Conservation (phyloP, 2,113 vertebrate genomes). For the Ia io region DNA sequence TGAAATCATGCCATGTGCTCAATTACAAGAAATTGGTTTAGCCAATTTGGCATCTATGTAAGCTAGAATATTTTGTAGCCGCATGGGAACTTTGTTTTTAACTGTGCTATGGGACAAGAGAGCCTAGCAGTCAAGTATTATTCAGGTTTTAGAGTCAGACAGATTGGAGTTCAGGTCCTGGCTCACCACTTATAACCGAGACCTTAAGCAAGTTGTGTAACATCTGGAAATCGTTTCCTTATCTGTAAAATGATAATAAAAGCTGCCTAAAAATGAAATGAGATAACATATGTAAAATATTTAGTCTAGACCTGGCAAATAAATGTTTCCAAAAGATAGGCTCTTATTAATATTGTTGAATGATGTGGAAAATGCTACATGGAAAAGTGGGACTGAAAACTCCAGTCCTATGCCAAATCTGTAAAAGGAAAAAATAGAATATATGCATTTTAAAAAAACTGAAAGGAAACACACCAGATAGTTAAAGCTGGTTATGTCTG, state of each 20-base stretch:
- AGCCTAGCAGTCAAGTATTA: not conserved
- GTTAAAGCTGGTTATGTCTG: slow-evolving; percentile 54
- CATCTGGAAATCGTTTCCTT: not conserved
- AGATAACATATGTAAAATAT: not conserved
- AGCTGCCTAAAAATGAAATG: not conserved
- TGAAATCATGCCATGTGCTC: not conserved
- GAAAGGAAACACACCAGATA: slow-evolving; percentile 58
- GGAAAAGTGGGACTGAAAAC: not conserved
- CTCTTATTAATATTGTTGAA: not conserved
- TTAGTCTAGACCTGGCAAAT: not conserved
- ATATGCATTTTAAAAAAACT: slow-evolving; percentile 48
- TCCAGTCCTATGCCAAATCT: slow-evolving; percentile 13
- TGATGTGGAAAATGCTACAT: not conserved
- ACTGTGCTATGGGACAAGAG: not conserved
- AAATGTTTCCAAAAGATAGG: not conserved
- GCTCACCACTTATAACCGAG: not conserved
- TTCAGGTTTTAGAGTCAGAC: not conserved
- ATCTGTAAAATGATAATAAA: not conserved
- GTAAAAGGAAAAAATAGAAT: slow-evolving; percentile 45
- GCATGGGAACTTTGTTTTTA: not conserved
- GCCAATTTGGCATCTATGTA: not conserved
- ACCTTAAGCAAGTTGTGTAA: not conserved
- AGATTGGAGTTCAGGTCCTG: not conserved
- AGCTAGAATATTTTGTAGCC: not conserved
- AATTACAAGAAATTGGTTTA: not conserved